Percentiles rank a stretch among this genome's conserved stretches.
phyloP scores from a whole-genome alignment of 1,140 invertebrate species.

The Macrotrachela quadricornifera region DNA sequence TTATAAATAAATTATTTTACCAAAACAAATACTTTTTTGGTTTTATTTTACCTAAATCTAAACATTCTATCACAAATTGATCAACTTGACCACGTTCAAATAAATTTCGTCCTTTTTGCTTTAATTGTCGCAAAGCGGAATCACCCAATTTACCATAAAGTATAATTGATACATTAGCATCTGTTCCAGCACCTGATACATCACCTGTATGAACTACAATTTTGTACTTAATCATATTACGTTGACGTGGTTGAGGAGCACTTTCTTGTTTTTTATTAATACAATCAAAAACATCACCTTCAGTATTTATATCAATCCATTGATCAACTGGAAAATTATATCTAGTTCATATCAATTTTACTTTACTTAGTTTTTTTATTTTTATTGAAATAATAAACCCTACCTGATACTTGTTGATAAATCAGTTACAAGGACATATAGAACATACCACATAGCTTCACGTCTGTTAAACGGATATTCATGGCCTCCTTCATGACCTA shows the following conservation, averaged over 20 bases:
- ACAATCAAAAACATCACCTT: too few species aligned
- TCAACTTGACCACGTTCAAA: constrained; percentile 26
- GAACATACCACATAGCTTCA: too few species aligned
- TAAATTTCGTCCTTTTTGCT: constrained; percentile 23
- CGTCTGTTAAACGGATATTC: too few species aligned
- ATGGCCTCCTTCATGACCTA: too few species aligned
- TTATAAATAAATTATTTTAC: constrained; percentile 5
- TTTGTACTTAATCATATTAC: constrained; percentile 28
- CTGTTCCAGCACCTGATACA: constrained; percentile 28
- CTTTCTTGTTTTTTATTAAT: too few species aligned
- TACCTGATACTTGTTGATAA: too few species aligned
- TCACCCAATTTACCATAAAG: constrained; percentile 23
- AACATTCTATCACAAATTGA: constrained; percentile 20
- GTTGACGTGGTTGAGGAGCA: not conserved
- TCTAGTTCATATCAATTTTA: too few species aligned
- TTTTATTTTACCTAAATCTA: constrained; percentile 24
- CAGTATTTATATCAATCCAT: too few species aligned
- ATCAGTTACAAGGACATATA: too few species aligned
- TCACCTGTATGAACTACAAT: constrained; percentile 31
- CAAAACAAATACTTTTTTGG: not conserved
- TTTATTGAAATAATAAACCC: too few species aligned
- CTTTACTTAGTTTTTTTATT: too few species aligned
- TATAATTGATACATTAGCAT: constrained; percentile 26
- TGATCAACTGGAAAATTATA: too few species aligned
- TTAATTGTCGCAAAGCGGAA: constrained; percentile 13